Percentiles rank a stretch among this genome's conserved stretches.
These are phyloP conservation scores for Solenopsis fugax DNA, from an alignment of 1,140 invertebrate genomes.

Conservation along the genomic window DNA sequence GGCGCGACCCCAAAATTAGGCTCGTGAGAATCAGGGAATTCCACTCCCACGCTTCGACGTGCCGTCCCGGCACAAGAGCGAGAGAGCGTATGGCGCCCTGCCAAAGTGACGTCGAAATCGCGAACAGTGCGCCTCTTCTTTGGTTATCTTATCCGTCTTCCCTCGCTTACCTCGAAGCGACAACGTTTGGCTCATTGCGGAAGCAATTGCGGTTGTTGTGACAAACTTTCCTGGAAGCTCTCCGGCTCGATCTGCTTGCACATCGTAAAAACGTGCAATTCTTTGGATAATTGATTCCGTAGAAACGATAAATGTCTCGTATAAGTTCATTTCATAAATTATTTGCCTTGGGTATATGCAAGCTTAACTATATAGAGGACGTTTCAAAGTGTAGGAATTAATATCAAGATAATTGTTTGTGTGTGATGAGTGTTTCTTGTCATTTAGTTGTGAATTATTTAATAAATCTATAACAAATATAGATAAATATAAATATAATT, in stretches of 20 bases:
- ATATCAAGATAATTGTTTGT: background rate
- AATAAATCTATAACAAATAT: background rate
- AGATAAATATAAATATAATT: background rate
- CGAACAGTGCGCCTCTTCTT: slow-evolving; percentile 52
- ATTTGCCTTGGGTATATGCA: background rate
- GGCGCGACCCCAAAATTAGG: slow-evolving; percentile 71
- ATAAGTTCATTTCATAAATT: background rate
- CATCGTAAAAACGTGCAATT: background rate
- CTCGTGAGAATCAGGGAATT: slow-evolving; percentile 79
- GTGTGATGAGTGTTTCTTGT: background rate
- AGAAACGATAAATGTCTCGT: background rate
- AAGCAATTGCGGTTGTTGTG: slow-evolving; percentile 32
- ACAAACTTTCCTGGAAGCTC: slow-evolving; percentile 47
- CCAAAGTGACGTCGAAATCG: slow-evolving; percentile 71
- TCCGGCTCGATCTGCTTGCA: slow-evolving; percentile 2
- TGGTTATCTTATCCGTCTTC: slow-evolving; percentile 57
- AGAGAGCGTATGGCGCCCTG: slow-evolving; percentile 60
- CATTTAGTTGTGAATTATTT: background rate
- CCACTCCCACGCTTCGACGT: slow-evolving; percentile 73
- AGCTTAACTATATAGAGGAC: too few relatives aligned
- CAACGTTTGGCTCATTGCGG: slow-evolving; percentile 47
- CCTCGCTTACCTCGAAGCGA: slow-evolving; percentile 41
- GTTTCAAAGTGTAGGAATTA: background rate
- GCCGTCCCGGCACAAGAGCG: background rate
- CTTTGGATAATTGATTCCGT: slow-evolving; percentile 1